A percentile compares a stretch with the other conserved stretches of the same genome.
Evolutionary conservation across 1,140 invertebrate genomes (phyloP).

Genomic region (Calycopis cecrops): DNA sequence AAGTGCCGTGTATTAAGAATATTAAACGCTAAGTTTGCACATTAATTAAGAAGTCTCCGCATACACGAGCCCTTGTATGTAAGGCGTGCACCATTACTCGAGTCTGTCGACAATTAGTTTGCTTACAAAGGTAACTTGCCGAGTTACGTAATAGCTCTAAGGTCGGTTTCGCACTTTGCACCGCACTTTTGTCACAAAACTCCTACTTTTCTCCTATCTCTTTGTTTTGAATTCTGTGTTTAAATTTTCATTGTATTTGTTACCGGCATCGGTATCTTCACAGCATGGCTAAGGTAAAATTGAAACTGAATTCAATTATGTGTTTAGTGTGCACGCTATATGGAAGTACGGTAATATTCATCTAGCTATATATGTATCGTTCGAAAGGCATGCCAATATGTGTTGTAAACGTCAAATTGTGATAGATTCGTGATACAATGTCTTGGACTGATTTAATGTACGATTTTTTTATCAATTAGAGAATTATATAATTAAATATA

Average conservation of each 20-base stretch:
- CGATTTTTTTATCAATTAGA: conserved; percentile 24
- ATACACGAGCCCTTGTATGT: background rate
- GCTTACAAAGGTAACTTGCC: conserved; percentile 5
- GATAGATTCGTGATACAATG: background rate
- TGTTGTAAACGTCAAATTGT: conserved; percentile 4
- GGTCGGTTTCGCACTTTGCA: conserved; percentile 36
- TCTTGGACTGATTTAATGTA: background rate
- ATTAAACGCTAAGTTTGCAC: conserved; percentile 10
- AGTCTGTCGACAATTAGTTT: background rate
- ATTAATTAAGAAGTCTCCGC: conserved; percentile 12
- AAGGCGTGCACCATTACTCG: background rate
- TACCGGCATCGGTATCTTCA: conserved; percentile 34
- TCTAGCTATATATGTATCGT: conserved; percentile 50
- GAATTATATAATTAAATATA: conserved; percentile 22
- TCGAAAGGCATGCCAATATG: conserved; percentile 48
- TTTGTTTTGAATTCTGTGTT: conserved; percentile 27
- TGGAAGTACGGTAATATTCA: conserved; percentile 55
- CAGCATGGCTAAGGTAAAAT: conserved; percentile 67
- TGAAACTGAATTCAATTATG: conserved; percentile 52
- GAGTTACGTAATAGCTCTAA: background rate
- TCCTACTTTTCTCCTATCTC: conserved; percentile 40
- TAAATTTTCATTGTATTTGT: conserved; percentile 9
- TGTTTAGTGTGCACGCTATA: conserved; percentile 73
- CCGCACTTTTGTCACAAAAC: conserved; percentile 48
- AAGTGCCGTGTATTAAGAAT: conserved; percentile 27